A percentile compares a stretch with the other conserved stretches of the same genome.
phyloP scores from a whole-genome alignment of 2,113 vertebrate species.

The Emydocephalus ijimae region DNA sequence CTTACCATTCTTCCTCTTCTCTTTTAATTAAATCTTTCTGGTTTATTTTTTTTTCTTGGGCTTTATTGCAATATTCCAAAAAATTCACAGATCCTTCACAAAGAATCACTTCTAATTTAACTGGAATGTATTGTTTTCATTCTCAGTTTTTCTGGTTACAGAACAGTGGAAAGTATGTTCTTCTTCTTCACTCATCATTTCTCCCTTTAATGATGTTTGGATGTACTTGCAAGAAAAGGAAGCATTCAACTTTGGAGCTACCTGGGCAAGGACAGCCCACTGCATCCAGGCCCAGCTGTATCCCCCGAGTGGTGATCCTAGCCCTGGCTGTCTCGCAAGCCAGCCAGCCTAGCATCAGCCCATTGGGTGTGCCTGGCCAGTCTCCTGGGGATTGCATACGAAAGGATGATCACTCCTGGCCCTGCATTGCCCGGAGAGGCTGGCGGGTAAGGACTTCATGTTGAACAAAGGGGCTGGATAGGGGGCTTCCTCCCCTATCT shows the following conservation, averaged over 20 bases:
- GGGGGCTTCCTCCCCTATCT: no score
- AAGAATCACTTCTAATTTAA: neutral
- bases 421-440: no score
- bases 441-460: no score
- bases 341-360: no score
- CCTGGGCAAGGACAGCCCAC: no score
- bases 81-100: neutral
- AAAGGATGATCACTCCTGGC: no score
- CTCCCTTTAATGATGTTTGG: conserved; percentile 1
- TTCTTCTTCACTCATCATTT: neutral
- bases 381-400: fast-evolving
- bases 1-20: neutral
- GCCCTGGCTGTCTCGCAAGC: no score
- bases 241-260: no score
- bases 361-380: no score
- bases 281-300: no score
- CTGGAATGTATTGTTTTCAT: fast-evolving
- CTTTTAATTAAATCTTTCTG: neutral
- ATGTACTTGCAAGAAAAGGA: neutral
- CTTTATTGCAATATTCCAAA: neutral
- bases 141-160: neutral
- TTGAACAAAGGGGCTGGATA: no score
- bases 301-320: no score
- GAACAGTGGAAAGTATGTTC: neutral
- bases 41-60: neutral